These are phyloP conservation scores for Harpalus rubripes DNA, from an alignment of 2,888 invertebrate species.

Conservation along the genomic window DNA sequence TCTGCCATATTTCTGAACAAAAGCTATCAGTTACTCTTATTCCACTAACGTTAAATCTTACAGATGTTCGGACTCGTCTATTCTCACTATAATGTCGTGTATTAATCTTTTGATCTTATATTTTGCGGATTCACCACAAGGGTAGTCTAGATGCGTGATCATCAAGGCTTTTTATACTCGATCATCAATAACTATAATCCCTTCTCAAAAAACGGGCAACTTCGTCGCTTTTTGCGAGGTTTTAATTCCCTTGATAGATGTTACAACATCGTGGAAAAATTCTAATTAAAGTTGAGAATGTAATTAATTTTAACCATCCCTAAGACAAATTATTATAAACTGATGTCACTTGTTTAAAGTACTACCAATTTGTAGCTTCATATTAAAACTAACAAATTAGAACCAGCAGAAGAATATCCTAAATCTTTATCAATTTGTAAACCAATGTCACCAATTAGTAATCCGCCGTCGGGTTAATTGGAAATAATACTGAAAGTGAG, in stretches of 20 bases:
- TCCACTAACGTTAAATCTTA: conserved; percentile 34
- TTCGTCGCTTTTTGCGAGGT: not conserved
- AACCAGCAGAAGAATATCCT: too few relatives aligned
- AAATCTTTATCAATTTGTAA: too few relatives aligned
- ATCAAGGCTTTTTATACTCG: conserved; percentile 21
- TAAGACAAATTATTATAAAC: too few relatives aligned
- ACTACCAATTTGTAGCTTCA: too few relatives aligned
- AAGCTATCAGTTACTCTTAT: conserved; percentile 39
- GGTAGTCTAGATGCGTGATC: not conserved
- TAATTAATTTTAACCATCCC: not conserved
- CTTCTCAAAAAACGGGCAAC: not conserved
- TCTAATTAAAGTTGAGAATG: conserved; percentile 21
- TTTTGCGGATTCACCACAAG: not conserved
- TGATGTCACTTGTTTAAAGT: too few relatives aligned
- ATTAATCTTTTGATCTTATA: conserved; percentile 39
- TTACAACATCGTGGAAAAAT: conserved; percentile 10
- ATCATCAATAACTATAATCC: conserved; percentile 48
- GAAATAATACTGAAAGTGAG: too few relatives aligned
- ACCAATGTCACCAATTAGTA: too few relatives aligned
- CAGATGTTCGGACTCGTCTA: not conserved
- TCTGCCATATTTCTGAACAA: conserved; percentile 38
- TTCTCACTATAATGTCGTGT: conserved; percentile 20
- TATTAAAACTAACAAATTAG: too few relatives aligned
- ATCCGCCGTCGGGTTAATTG: too few relatives aligned
- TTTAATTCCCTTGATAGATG: conserved; percentile 16